Evolutionary conservation across 2,888 invertebrate genomes (phyloP), one percentile per base, ranked within the genome.

Genomic region (Megalurothrips usitatus): DNA sequence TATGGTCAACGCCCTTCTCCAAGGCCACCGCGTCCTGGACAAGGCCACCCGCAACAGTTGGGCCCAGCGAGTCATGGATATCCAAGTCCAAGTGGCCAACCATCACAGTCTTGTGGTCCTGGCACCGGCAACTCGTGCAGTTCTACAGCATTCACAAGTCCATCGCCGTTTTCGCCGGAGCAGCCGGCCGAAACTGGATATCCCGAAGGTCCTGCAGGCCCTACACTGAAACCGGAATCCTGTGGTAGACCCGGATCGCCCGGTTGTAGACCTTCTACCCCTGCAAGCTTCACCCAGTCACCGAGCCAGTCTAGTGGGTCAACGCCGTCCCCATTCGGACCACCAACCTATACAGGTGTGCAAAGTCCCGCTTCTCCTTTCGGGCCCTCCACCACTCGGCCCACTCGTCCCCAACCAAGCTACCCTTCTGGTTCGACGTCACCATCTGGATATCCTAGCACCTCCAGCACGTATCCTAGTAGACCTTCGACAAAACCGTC

Each of bases 181-280:
- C 47, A 49, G 3, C 83, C 81, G 80, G 82, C 82, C 80, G 26
- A 79, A 14, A 82, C 83, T 80, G 83, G 83, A 79, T 82, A 83
- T 4, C 84, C 84, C 43, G 82, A 82, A 28, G 80, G 81, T 52
- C 84, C 84, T 6, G 6, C 34, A 43, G 34, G 34, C 34, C 34
- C 34, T 2, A 4, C 34, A 43, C 34, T 6, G 6, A 6, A 68
- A 58, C 58, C 58, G 26, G 23, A 23, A 0, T 23, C 23, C 12
- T 75, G 68, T 75, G 68, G 68, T 9, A 9, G 68, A 8, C 68
- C 68, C n/a, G 68, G 68, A 11, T 10, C 68, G 8, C 68, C 23
- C 26, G 26, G 26, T 1, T 75, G 68, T 12, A 26, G 26, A 9
- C 26, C 23, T 10, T 26, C 68, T 10, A 10, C 58, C 11, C 6